Percentiles rank a stretch among this genome's conserved stretches.
These are phyloP conservation scores for Tipula vernalis DNA, from an alignment of 2,888 invertebrate species.

Conservation along the genomic window DNA sequence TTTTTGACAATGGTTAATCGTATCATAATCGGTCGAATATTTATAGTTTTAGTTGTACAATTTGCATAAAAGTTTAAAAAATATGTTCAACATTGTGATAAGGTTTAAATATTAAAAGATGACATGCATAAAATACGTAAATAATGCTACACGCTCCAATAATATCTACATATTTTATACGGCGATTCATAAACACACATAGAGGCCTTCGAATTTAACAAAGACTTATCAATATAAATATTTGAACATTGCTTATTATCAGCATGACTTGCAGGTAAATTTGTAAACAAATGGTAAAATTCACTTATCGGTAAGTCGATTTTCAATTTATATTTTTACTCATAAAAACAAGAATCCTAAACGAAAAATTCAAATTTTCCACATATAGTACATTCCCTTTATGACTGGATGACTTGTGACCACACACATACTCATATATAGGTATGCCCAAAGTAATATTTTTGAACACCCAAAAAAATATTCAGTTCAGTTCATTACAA, in stretches of 20 bases:
- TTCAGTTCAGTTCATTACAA: neutral
- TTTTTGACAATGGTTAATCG: no score
- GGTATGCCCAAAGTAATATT: neutral
- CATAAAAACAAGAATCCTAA: no score
- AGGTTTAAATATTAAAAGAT: neutral
- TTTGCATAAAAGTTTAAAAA: no score
- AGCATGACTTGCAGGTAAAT: neutral
- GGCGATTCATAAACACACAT: neutral
- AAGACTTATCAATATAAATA: neutral
- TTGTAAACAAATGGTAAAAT: neutral
- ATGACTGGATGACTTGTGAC: neutral
- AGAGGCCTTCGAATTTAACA: neutral
- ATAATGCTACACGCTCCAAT: neutral
- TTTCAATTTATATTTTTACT: no score
- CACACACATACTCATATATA: neutral
- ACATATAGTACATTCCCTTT: no score
- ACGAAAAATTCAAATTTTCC: no score
- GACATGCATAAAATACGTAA: neutral
- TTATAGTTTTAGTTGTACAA: no score
- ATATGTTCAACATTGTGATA: neutral
- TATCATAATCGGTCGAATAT: no score
- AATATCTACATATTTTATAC: neutral
- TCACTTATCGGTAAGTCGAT: neutral
- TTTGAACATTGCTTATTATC: neutral
- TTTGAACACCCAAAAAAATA: neutral